These are phyloP conservation scores for Elephas maximus DNA, from an alignment of 2,113 vertebrate species.

Conservation along the genomic window DNA sequence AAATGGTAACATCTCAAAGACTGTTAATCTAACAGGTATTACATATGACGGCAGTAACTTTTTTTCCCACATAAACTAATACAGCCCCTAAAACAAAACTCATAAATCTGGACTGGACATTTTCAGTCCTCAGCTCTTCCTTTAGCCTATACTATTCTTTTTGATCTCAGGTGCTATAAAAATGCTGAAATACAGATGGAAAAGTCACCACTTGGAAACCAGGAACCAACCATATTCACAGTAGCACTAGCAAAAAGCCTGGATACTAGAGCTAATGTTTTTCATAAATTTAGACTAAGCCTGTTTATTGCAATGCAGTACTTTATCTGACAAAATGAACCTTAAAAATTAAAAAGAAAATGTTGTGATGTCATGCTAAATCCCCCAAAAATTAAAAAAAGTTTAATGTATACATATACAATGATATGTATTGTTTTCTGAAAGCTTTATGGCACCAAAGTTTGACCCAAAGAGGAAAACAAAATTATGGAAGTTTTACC, in stretches of 20 bases:
- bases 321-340: conserved; percentile 65
- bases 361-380: neutral
- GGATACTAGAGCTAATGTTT: conserved; percentile 54
- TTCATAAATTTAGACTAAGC: conserved; percentile 64
- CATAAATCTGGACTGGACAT: conserved; percentile 4
- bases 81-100: neutral
- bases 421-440: neutral
- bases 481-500: conserved; percentile 82
- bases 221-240: conserved; percentile 50
- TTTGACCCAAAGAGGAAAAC: neutral
- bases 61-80: conserved; percentile 36
- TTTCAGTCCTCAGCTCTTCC: neutral
- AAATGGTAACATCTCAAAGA: neutral
- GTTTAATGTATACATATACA: neutral
- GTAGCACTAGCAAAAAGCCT: conserved; percentile 59
- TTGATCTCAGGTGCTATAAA: conserved; percentile 52
- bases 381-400: neutral
- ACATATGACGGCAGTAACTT: neutral
- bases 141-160: neutral
- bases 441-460: conserved; percentile 50
- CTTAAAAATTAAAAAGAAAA: neutral
- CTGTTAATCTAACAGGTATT: conserved; percentile 56
- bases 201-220: conserved; percentile 55
- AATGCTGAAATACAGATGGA: conserved; percentile 67
- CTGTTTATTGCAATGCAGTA: conserved; percentile 77